Percentiles rank a stretch among this genome's conserved stretches.
These are phyloP conservation scores for Coenobita brevimanus DNA, from an alignment of 1,140 invertebrate species.

Conservation along the genomic window DNA sequence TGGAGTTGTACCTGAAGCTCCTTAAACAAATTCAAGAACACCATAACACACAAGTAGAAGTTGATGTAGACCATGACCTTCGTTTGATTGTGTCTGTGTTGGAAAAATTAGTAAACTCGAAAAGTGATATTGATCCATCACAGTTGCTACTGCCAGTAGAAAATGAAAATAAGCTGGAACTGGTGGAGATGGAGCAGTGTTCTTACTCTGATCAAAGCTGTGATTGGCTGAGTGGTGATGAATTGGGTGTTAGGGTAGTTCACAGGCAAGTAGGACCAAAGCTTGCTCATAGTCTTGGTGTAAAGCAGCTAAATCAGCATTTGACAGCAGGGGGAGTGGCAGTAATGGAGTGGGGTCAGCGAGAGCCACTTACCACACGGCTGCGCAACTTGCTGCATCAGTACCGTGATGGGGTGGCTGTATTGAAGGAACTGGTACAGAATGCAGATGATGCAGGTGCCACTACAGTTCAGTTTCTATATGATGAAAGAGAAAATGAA, in stretches of 20 bases:
- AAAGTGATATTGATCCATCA: neutral
- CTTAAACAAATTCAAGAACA: neutral
- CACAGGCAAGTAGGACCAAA: neutral
- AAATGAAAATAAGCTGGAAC: conserved; percentile 2
- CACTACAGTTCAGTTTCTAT: conserved; percentile 24
- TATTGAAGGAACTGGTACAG: conserved; percentile 47
- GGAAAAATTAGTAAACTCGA: neutral
- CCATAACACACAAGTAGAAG: neutral
- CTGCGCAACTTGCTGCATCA: conserved; percentile 39
- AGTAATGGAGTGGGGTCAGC: conserved; percentile 44
- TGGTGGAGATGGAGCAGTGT: conserved; percentile 16
- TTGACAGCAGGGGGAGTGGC: conserved; percentile 22
- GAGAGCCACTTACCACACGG: conserved; percentile 42
- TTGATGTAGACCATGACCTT: conserved; percentile 1
- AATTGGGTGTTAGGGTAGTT: conserved; percentile 25
- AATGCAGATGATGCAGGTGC: conserved; percentile 48
- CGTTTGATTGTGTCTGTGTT: conserved; percentile 13
- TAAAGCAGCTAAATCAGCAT: conserved; percentile 6
- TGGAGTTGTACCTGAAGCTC: neutral
- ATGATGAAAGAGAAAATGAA: conserved; percentile 36
- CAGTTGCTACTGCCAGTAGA: conserved; percentile 17
- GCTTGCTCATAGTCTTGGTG: conserved; percentile 14
- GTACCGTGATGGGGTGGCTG: conserved; percentile 40
- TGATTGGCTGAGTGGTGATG: conserved; percentile 33
- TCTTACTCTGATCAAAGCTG: neutral